A percentile compares a stretch with the other conserved stretches of the same genome.
phyloP scores from a whole-genome alignment of 1,140 invertebrate genomes.

The Drosophila nigrodunni region DNA sequence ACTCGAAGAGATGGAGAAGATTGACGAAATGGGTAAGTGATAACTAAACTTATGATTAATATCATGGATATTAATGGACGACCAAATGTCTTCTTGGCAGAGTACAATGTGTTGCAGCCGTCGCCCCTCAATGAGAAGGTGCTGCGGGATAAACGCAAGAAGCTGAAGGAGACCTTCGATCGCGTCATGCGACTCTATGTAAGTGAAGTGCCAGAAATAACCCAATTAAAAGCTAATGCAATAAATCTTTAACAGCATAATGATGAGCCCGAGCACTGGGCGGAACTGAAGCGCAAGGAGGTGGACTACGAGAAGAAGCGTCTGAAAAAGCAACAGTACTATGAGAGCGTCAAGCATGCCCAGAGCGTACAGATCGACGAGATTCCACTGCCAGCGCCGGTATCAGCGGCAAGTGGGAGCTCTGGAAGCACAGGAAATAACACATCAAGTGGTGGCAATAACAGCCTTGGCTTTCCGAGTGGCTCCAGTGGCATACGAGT shows the following conservation, averaged over 20 bases:
- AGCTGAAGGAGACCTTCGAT: slow-evolving; percentile 97
- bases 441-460: slow-evolving; percentile 5
- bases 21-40: slow-evolving; percentile 97
- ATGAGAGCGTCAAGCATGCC: slow-evolving; percentile 97
- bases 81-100: slow-evolving; percentile 85
- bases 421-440: neutral
- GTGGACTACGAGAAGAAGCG: slow-evolving; percentile 96
- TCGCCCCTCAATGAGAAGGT: slow-evolving; percentile 98
- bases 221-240: neutral
- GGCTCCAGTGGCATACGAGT: slow-evolving; percentile 58
- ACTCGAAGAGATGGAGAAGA: slow-evolving; percentile 97
- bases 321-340: slow-evolving; percentile 94
- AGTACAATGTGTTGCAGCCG: slow-evolving; percentile 97
- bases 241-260: slow-evolving; percentile 89
- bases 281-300: slow-evolving; percentile 95
- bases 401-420: slow-evolving; percentile 23
- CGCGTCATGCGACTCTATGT: slow-evolving; percentile 98
- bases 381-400: slow-evolving; percentile 94
- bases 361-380: slow-evolving; percentile 98
- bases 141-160: slow-evolving; percentile 97
- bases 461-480: slow-evolving; percentile 10
- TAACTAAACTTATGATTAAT: too few species aligned
- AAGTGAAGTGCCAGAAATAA: slow-evolving; percentile 86
- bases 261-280: slow-evolving; percentile 97
- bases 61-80: too few species aligned